Conservation (phyloP, 92 coral and sea anemone species). For the Porites rus region DNA sequence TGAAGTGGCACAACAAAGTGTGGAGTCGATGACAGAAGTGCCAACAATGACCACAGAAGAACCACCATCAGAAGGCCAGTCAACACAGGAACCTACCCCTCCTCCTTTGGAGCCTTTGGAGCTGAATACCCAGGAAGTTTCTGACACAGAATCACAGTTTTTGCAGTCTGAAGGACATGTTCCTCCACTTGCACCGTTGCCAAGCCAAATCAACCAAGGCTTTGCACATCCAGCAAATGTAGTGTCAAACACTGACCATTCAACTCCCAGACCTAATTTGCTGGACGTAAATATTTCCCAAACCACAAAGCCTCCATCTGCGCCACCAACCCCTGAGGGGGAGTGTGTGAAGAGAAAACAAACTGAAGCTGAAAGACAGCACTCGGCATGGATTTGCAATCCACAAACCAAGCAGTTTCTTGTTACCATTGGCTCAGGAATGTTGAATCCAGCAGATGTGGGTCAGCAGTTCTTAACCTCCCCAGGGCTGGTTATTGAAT, state of each 20-base stretch:
- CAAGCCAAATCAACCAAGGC: neutral
- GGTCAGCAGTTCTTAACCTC: slow-evolving; percentile 88
- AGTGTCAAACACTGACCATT: neutral
- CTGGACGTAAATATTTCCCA: neutral
- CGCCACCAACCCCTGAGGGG: slow-evolving; percentile 75
- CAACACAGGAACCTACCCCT: slow-evolving; percentile 35
- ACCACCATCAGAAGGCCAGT: slow-evolving; percentile 36
- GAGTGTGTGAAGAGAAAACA: slow-evolving; percentile 79
- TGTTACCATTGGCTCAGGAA: slow-evolving; percentile 85
- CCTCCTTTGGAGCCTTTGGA: slow-evolving; percentile 11
- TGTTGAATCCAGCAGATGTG: slow-evolving; percentile 81
- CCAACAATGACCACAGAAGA: slow-evolving; percentile 6
- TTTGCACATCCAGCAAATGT: slow-evolving; percentile 13
- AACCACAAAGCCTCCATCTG: slow-evolving; percentile 43
- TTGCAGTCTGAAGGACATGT: neutral
- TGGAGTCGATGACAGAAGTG: neutral
- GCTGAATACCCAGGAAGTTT: slow-evolving; percentile 8
- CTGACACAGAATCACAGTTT: neutral
- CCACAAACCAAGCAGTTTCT: slow-evolving; percentile 83
- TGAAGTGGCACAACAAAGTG: slow-evolving; percentile 26
- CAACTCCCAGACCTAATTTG: neutral
- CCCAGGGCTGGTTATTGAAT: slow-evolving; percentile 83
- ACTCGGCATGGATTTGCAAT: slow-evolving; percentile 83
- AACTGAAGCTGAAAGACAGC: slow-evolving; percentile 70
- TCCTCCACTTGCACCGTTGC: slow-evolving; percentile 24